Evolutionary conservation across 2,888 invertebrate species (phyloP).

Genomic region (Oegoconia quadripuncta): DNA sequence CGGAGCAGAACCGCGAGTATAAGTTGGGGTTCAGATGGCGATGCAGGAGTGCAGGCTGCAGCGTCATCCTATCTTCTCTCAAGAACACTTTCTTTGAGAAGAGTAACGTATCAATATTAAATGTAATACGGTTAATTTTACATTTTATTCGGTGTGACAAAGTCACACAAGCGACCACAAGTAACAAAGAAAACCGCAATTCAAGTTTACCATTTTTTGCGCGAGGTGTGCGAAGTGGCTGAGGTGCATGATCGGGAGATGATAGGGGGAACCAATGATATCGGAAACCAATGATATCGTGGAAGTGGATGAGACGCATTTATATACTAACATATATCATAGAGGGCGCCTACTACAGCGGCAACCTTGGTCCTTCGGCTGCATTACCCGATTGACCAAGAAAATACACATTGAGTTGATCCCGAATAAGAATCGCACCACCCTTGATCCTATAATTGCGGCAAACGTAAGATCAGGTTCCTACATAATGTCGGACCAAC

Average conservation of each 20-base stretch:
- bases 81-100: slow-evolving; percentile 3
- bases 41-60: background rate
- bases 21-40: too few relatives aligned
- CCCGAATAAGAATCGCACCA: slow-evolving; percentile 8
- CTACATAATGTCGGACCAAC: slow-evolving; percentile 11
- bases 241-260: slow-evolving; percentile 11
- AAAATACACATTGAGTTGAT: too few relatives aligned
- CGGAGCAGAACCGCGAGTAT: too few relatives aligned
- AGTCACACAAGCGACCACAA: background rate
- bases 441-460: slow-evolving; percentile 7
- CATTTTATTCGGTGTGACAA: slow-evolving; percentile 3
- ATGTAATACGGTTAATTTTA: slow-evolving; percentile 3
- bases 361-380: too few relatives aligned
- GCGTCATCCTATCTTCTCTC: background rate
- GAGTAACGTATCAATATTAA: background rate
- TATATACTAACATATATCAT: too few relatives aligned
- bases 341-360: too few relatives aligned
- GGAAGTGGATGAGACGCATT: slow-evolving; percentile 14
- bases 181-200: slow-evolving; percentile 1
- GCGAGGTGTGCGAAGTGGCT: slow-evolving; percentile 10
- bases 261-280: slow-evolving; percentile 10
- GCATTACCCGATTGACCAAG: too few relatives aligned
- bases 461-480: slow-evolving; percentile 4
- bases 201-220: too few relatives aligned
- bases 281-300: slow-evolving; percentile 11